A percentile compares a stretch with the other conserved stretches of the same genome.
Evolutionary conservation across 2,888 invertebrate species (phyloP).

Genomic region (Ormyrus labotus): DNA sequence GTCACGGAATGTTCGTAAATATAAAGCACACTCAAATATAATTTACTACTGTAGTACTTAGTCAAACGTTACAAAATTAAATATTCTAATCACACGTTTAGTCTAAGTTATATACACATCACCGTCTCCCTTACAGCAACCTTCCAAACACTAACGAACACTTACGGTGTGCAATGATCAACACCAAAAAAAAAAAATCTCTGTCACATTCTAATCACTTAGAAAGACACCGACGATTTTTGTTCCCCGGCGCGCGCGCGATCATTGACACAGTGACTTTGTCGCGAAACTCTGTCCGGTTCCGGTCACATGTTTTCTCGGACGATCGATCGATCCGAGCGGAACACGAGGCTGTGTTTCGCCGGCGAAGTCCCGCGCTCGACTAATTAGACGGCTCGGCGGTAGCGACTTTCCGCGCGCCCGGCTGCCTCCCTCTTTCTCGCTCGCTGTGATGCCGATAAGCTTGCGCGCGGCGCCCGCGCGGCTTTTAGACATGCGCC

Average conservation of each 20-base stretch:
- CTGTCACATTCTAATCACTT: too few species aligned
- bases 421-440: not conserved
- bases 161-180: too few species aligned
- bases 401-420: not conserved
- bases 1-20: too few species aligned
- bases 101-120: too few species aligned
- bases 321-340: slow-evolving; percentile 34
- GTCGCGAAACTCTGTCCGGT: not conserved
- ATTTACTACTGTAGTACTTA: too few species aligned
- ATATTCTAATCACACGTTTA: too few species aligned
- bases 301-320: slow-evolving; percentile 33
- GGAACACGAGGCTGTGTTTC: slow-evolving; percentile 4
- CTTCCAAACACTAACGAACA: too few species aligned
- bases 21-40: too few species aligned
- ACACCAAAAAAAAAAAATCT: too few species aligned
- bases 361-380: slow-evolving; percentile 48
- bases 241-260: not conserved
- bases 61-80: too few species aligned
- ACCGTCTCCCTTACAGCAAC: too few species aligned
- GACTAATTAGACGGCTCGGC: slow-evolving; percentile 37
- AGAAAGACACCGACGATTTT: not conserved
- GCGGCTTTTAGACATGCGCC: slow-evolving; percentile 32
- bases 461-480: not conserved
- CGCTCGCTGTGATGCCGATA: not conserved
- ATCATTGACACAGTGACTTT: not conserved